phyloP scores from a whole-genome alignment of 2,113 vertebrate species.

The Sceloporus undulatus region DNA sequence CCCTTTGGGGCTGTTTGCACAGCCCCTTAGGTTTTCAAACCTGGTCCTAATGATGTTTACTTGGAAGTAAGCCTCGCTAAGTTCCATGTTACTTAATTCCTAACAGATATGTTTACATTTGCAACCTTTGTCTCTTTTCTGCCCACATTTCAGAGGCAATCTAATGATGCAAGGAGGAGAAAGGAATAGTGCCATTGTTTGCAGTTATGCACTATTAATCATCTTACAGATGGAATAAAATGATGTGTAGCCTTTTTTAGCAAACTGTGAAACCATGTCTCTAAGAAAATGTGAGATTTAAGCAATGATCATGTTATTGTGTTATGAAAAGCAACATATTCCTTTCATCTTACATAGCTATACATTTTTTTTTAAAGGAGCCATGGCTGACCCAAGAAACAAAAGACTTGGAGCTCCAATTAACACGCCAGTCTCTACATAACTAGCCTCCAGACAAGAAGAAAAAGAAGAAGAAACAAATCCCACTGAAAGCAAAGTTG shows the following conservation, averaged over 20 bases:
- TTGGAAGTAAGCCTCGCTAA: neutral
- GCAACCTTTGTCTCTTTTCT: neutral
- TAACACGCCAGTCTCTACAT: constrained; percentile 32
- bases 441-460: constrained; percentile 28
- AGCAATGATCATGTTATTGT: neutral
- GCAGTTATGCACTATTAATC: neutral
- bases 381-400: neutral
- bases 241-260: neutral
- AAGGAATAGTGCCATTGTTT: neutral
- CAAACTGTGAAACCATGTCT: neutral
- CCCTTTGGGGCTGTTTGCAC: no score
- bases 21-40: neutral
- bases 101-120: neutral
- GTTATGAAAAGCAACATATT: neutral
- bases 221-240: neutral
- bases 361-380: neutral
- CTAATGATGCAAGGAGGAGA: neutral
- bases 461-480: neutral
- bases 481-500: constrained; percentile 5
- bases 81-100: neutral
- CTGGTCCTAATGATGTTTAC: neutral
- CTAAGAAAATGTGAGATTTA: neutral
- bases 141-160: neutral
- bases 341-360: neutral
- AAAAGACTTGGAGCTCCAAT: constrained; percentile 23